Evolutionary conservation across 2,797 vertebrate species (phyloP).

Genomic region (Pseudocheirus occidentalis): DNA sequence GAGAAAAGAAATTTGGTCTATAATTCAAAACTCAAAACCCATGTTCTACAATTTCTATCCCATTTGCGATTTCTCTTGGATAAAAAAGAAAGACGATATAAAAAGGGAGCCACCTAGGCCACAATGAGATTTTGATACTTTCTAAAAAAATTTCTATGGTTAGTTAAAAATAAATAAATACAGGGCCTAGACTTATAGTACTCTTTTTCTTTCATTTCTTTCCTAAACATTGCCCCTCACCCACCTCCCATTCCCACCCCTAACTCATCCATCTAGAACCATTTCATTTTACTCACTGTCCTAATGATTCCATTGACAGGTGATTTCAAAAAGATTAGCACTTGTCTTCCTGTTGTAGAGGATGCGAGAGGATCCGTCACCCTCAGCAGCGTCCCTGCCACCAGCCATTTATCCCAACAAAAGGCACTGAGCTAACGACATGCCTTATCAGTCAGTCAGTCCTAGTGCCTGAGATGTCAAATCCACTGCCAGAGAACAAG

Average conservation of each 20-base stretch:
- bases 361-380: slow-evolving; percentile 60
- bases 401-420: slow-evolving; percentile 77
- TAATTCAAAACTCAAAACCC: neutral
- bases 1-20: neutral
- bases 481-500: slow-evolving; percentile 76
- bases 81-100: neutral
- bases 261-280: slow-evolving; percentile 57
- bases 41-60: neutral
- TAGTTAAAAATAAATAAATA: neutral
- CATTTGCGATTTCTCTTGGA: neutral
- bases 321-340: slow-evolving; percentile 74
- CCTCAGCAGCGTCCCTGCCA: slow-evolving; percentile 75
- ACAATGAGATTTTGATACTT: neutral
- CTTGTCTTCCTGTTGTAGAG: slow-evolving; percentile 57
- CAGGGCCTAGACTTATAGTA: neutral
- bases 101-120: neutral
- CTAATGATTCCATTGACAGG: slow-evolving; percentile 60
- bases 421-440: slow-evolving; percentile 63
- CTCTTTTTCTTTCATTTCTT: neutral
- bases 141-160: neutral
- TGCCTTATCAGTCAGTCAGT: slow-evolving; percentile 74
- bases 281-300: slow-evolving; percentile 63
- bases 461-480: slow-evolving; percentile 72
- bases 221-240: neutral
- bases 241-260: neutral